Evolutionary conservation across 2,888 invertebrate genomes (phyloP), one percentile per base, ranked within the genome.

Genomic region (Dasypolia templi): DNA sequence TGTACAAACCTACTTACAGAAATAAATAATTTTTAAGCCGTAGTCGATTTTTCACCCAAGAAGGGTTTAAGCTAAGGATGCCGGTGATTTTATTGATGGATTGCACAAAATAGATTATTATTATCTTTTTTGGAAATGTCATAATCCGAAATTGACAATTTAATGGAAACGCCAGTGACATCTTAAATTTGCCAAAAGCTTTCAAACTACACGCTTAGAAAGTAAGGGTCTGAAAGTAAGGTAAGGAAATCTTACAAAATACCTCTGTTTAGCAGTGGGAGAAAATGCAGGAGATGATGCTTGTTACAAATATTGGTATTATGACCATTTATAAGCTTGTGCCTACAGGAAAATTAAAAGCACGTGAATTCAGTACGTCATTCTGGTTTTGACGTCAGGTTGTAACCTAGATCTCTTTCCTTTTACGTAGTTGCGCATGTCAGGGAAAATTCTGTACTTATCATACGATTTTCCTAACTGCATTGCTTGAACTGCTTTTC

Each of bases 301-400:
- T 7, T n/a, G 22, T 56, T 56, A 11, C 7, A 65, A 26, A 22
- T 32, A 19, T 32, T 9, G 9, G 17, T 44, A 39, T 3, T 42
- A 9, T 35, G 14, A 42, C 17, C 62, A 32, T 63, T 26, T 26
- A 56, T n/a, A 39, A 22, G 12, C 22, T 2, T 19, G n/a, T 19
- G 39, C 46, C 7, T 44, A 49, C 17, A 66, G 35, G 65, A 51
- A 59, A 65, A 59, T 44, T 19, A 9, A 32, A 53, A 29, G 9
- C 6, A 35, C 12, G 5, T 53, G 3, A 19, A 32, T 42, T 49
- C 22, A 42, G 46, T 46, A 68, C 29, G 59, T 69, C 75, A 77
- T 56, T 77, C 32, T 9, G 7, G 29, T 39, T 55, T 42, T 55
- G 61, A 69, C 55, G 77, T 76, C 77, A 69, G 35, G 2, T 32